Conservation (phyloP, 2,113 vertebrate genomes). For the Panurus biarmicus region DNA sequence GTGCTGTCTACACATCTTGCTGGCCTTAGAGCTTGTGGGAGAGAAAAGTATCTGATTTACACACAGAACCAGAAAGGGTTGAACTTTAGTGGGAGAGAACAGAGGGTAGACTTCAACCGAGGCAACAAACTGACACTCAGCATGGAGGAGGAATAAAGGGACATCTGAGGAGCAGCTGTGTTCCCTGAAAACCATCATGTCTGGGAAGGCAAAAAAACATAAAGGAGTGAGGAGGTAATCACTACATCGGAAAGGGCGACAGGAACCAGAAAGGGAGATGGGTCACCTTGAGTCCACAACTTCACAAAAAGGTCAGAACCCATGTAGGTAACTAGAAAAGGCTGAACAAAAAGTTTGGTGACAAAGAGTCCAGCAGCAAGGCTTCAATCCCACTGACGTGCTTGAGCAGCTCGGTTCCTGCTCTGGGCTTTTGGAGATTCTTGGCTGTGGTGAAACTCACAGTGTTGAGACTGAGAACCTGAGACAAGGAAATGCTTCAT, state of each 20-base stretch:
- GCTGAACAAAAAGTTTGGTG: not conserved
- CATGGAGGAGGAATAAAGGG: constrained; percentile 10
- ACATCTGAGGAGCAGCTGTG: constrained; percentile 39
- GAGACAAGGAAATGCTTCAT: not conserved
- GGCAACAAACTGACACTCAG: not conserved
- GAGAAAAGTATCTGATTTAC: not conserved
- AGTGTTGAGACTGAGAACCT: not conserved
- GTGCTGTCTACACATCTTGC: not conserved
- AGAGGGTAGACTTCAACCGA: not conserved
- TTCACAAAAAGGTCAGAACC: not conserved
- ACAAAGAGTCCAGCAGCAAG: not conserved
- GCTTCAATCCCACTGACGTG: accelerated
- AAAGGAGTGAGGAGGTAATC: not conserved
- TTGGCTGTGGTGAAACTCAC: not conserved
- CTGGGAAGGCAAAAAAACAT: not conserved
- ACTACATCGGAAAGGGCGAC: not conserved
- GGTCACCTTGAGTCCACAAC: not conserved
- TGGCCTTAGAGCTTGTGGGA: not conserved
- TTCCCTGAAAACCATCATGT: not conserved
- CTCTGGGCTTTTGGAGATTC: not conserved
- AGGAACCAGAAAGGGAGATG: not conserved
- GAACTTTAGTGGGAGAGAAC: not conserved
- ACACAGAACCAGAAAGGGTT: not conserved
- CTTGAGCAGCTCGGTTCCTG: not conserved
- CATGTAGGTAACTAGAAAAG: not conserved